Conservation (phyloP, 2,113 vertebrate genomes). For the Entelurus aequoreus region DNA sequence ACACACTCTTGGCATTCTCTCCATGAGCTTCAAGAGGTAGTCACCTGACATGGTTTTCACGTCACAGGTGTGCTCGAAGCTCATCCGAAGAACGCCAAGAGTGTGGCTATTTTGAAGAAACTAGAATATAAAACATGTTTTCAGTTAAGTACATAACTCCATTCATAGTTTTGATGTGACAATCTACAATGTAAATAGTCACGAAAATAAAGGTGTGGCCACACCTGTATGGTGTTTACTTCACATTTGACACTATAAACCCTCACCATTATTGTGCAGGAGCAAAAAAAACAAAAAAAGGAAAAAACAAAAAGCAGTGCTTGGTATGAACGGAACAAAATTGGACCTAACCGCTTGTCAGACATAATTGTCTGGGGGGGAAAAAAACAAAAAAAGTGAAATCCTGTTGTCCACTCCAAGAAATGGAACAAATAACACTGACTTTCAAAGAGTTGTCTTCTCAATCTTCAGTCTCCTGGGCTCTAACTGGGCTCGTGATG, state of each 20-base stretch:
- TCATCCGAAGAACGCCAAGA: too few relatives aligned
- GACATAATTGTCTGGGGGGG: neutral
- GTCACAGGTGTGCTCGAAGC: too few relatives aligned
- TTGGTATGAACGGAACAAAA: neutral
- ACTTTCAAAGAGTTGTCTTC: conserved; percentile 66
- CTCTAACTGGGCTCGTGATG: conserved; percentile 87
- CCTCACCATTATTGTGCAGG: neutral
- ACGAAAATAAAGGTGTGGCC: too few relatives aligned
- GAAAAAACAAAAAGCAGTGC: neutral
- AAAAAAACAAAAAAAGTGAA: conserved; percentile 21
- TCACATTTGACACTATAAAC: neutral
- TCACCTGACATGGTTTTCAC: too few relatives aligned
- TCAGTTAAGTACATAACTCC: too few relatives aligned
- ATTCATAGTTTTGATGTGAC: too few relatives aligned
- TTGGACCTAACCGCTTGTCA: conserved; percentile 1
- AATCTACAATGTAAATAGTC: too few relatives aligned
- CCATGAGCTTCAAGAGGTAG: too few relatives aligned
- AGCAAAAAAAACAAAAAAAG: neutral
- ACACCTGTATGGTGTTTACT: neutral
- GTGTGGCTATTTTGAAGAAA: too few relatives aligned
- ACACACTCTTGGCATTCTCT: too few relatives aligned
- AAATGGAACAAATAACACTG: conserved; percentile 83
- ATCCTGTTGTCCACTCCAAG: conserved; percentile 73
- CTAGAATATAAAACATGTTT: too few relatives aligned
- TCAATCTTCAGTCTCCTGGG: conserved; percentile 31